These are phyloP conservation scores for Delichon dasypus DNA, from an alignment of 2,797 vertebrate genomes.

Conservation along the genomic window DNA sequence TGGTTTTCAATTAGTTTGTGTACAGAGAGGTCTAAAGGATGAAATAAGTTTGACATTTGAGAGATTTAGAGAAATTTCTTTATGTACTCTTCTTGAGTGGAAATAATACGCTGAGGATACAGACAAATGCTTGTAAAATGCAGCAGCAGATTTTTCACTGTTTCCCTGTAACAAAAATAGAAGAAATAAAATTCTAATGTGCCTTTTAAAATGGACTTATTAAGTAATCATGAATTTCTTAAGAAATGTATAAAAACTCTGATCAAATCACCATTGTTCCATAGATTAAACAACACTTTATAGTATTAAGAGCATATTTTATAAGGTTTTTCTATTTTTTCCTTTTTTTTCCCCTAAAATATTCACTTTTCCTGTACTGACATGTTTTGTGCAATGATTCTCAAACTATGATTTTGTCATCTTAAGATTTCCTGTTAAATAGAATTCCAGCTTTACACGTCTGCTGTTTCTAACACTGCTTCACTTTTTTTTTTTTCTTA, in stretches of 20 bases:
- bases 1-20: background rate
- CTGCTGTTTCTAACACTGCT: background rate
- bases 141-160: background rate
- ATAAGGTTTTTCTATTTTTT: too few species aligned
- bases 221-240: background rate
- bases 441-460: background rate
- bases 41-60: background rate
- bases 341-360: background rate
- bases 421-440: background rate
- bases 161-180: background rate
- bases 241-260: background rate
- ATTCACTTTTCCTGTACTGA: background rate
- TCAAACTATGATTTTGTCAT: background rate
- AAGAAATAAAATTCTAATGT: background rate
- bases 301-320: background rate
- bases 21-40: background rate
- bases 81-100: background rate
- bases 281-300: background rate
- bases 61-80: background rate
- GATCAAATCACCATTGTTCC: background rate
- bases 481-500: background rate
- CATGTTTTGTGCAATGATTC: rapidly evolving
- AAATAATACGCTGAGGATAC: background rate
- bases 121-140: background rate
- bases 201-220: background rate